Conservation (phyloP, 2,797 vertebrate genomes). For the Acipenser oxyrinchus region DNA sequence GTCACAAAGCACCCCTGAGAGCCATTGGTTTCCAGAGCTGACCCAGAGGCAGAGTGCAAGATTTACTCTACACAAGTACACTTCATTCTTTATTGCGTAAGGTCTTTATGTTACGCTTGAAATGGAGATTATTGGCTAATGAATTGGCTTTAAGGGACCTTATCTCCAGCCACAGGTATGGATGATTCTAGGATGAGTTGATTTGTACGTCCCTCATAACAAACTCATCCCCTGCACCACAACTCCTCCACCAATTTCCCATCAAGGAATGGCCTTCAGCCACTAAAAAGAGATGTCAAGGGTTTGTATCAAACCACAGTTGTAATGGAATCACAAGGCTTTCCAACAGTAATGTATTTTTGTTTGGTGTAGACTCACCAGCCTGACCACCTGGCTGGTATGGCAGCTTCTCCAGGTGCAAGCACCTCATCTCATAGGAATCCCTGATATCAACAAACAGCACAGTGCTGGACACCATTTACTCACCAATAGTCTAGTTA, state of each 20-base stretch:
- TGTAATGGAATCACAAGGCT: too few species aligned
- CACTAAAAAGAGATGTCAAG: neutral
- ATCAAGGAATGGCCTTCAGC: neutral
- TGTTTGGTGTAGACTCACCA: too few species aligned
- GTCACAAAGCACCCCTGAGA: neutral
- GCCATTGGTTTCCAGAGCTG: constrained; percentile 1
- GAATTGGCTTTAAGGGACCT: neutral
- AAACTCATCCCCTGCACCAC: neutral
- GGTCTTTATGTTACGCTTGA: neutral
- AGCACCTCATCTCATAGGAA: too few species aligned
- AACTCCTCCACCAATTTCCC: neutral
- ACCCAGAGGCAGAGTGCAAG: neutral
- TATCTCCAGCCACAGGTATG: neutral
- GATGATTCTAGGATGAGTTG: neutral
- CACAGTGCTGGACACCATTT: too few species aligned
- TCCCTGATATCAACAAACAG: too few species aligned
- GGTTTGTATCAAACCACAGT: neutral
- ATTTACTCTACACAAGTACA: neutral
- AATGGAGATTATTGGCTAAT: neutral
- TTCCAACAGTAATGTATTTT: too few species aligned
- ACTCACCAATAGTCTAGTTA: too few species aligned
- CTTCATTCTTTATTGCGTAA: constrained; percentile 2
- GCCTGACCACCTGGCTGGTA: too few species aligned
- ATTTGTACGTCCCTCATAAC: neutral
- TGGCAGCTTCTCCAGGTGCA: too few species aligned